A percentile compares a stretch with the other conserved stretches of the same genome.
Evolutionary conservation across 2,113 vertebrate species (phyloP).

Genomic region (Heliornis fulica): DNA sequence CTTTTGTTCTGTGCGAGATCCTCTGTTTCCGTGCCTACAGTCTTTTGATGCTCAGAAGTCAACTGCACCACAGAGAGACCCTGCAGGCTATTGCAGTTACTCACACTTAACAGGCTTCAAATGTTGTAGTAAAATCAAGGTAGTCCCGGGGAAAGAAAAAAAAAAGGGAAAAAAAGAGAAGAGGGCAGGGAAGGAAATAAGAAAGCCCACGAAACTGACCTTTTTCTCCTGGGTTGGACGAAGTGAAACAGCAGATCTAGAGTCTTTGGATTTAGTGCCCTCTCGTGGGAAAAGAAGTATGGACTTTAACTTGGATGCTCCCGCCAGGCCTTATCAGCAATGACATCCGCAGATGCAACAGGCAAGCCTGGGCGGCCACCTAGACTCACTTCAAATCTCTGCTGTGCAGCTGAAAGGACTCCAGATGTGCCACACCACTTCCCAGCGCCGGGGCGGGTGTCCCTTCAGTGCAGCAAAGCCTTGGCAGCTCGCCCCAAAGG

Average conservation of each 20-base stretch:
- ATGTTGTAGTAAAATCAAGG: neutral
- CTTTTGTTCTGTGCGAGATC: neutral
- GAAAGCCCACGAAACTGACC: neutral
- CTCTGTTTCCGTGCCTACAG: neutral
- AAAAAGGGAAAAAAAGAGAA: rapidly evolving
- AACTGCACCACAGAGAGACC: neutral
- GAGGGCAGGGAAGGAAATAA: neutral
- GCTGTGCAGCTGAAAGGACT: neutral
- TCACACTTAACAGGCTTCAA: neutral
- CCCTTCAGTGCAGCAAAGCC: neutral
- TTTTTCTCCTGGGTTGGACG: neutral
- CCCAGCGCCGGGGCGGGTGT: too few relatives aligned
- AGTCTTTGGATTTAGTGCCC: neutral
- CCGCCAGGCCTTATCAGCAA: too few relatives aligned
- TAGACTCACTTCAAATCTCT: neutral
- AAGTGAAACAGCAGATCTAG: neutral
- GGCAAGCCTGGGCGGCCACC: neutral
- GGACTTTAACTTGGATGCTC: neutral
- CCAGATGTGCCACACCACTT: neutral
- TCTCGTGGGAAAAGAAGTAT: neutral
- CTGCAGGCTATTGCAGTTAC: neutral
- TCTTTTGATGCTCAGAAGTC: neutral
- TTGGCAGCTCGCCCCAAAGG: neutral
- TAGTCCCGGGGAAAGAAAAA: neutral
- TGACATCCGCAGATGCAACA: too few relatives aligned